Conservation (phyloP, 2,113 vertebrate species). For the Prunella himalayana region DNA sequence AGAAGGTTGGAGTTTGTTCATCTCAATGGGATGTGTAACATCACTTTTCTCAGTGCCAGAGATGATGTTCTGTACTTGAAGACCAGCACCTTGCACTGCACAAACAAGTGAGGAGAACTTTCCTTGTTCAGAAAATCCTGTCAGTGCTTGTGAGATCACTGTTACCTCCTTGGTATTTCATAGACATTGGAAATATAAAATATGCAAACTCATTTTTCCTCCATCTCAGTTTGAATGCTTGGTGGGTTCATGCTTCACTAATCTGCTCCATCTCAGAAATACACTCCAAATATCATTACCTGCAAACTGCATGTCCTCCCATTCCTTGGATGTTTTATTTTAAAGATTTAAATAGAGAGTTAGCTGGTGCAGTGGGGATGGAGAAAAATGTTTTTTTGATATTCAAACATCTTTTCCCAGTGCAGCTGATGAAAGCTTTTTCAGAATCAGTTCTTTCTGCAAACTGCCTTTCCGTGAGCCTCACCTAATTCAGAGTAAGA, state of each 20-base stretch:
- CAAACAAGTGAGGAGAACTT: neutral
- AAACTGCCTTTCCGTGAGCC: neutral
- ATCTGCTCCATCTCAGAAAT: constrained; percentile 19
- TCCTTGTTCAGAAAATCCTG: neutral
- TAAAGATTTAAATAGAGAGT: constrained; percentile 49
- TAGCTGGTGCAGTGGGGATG: neutral
- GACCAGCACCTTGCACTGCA: neutral
- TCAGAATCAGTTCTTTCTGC: constrained; percentile 11
- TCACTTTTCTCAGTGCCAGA: neutral
- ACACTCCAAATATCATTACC: constrained; percentile 21
- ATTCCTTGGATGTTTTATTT: constrained; percentile 32
- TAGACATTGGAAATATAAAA: constrained; percentile 3
- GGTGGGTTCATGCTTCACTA: constrained; percentile 21
- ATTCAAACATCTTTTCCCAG: constrained; percentile 28
- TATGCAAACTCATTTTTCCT: constrained; percentile 29
- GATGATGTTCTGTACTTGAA: neutral
- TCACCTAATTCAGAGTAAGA: constrained; percentile 9
- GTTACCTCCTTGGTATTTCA: neutral
- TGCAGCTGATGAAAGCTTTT: constrained; percentile 42
- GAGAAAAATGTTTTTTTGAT: constrained; percentile 15
- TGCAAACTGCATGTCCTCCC: neutral
- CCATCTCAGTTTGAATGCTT: constrained; percentile 12
- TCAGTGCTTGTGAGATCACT: neutral
- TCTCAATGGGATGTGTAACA: neutral
- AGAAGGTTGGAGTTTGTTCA: neutral